phyloP scores from a whole-genome alignment of 2,113 vertebrate species.

The Ictalurus punctatus region DNA sequence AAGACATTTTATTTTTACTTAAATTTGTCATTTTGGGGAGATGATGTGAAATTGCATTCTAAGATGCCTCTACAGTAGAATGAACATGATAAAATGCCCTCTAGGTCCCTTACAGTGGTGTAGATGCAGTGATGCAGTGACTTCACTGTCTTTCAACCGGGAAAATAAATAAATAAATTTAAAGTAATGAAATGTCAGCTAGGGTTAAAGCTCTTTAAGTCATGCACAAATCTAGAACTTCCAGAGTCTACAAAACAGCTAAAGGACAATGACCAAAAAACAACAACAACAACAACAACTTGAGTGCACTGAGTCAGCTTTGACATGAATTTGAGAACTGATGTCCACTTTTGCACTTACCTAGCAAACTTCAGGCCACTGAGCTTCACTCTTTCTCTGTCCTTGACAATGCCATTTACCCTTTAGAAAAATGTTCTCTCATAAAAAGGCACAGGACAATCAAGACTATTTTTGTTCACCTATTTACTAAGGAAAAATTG shows the following conservation, averaged over 20 bases:
- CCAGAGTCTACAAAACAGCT: not conserved
- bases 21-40: not conserved
- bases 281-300: no score
- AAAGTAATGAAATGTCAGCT: not conserved
- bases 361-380: not conserved
- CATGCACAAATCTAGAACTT: not conserved
- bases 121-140: not conserved
- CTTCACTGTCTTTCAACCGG: not conserved
- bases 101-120: not conserved
- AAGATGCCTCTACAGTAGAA: not conserved
- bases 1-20: not conserved
- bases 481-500: not conserved
- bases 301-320: not conserved
- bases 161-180: no score
- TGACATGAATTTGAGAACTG: not conserved
- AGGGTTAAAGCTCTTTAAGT: not conserved
- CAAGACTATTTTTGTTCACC: not conserved
- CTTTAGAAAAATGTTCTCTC: not conserved
- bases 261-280: not conserved
- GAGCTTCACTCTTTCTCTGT: not conserved
- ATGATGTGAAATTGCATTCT: not conserved
- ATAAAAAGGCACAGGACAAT: not conserved
- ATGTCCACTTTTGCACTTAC: not conserved
- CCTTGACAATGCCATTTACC: constrained; percentile 35
- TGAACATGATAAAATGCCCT: not conserved